A percentile compares a stretch with the other conserved stretches of the same genome.
These are phyloP conservation scores for Ctenochaetus hawaiiensis DNA, from an alignment of 2,797 vertebrate species.

Conservation along the genomic window DNA sequence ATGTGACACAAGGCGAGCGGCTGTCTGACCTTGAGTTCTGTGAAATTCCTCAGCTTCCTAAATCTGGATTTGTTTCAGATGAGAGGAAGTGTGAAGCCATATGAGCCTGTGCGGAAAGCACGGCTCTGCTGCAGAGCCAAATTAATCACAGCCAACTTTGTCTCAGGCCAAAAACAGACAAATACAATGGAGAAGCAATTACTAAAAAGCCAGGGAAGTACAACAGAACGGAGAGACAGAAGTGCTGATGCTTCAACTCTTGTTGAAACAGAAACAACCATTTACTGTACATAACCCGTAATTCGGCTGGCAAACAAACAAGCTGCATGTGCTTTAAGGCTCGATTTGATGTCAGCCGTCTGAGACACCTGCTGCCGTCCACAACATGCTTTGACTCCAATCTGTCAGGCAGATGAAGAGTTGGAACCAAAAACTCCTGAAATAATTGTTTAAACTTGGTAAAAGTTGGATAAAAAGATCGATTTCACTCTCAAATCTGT, in stretches of 20 bases:
- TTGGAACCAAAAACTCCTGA: neutral
- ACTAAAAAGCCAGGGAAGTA: slow-evolving; percentile 1
- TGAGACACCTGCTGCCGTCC: slow-evolving; percentile 40
- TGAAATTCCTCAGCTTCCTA: slow-evolving; percentile 43
- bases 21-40: slow-evolving; percentile 45
- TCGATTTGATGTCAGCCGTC: slow-evolving; percentile 33
- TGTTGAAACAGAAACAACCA: slow-evolving; percentile 52
- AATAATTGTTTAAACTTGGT: neutral
- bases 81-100: slow-evolving; percentile 62
- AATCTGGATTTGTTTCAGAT: slow-evolving; percentile 67
- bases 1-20: slow-evolving; percentile 34
- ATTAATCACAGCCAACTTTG: slow-evolving; percentile 36
- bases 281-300: slow-evolving; percentile 42
- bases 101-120: slow-evolving; percentile 47
- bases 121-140: slow-evolving; percentile 29
- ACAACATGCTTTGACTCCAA: slow-evolving; percentile 24
- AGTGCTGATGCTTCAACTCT: slow-evolving; percentile 37
- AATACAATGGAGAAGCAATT: slow-evolving; percentile 26
- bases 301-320: slow-evolving; percentile 58
- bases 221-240: slow-evolving; percentile 18
- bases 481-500: neutral
- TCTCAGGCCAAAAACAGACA: slow-evolving; percentile 13
- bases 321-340: slow-evolving; percentile 33
- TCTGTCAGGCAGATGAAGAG: slow-evolving; percentile 3
- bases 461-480: neutral